Evolutionary conservation across 2,113 vertebrate species (phyloP).

Genomic region (Atrichornis clamosus): DNA sequence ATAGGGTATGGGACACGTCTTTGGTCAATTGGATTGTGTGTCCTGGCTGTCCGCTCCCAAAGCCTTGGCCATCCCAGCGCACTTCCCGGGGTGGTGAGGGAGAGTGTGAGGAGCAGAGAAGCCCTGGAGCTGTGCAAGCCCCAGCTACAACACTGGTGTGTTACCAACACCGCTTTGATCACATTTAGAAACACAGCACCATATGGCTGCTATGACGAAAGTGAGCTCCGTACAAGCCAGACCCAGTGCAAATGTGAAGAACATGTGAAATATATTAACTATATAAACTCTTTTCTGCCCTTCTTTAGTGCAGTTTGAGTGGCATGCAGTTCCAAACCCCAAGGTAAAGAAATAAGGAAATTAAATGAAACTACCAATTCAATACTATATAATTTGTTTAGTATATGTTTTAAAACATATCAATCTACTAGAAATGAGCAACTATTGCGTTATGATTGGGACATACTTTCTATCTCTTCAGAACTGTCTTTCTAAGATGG

Average conservation of each 20-base stretch:
- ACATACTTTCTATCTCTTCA: neutral
- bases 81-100: accelerated
- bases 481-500: neutral
- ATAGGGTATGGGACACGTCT: neutral
- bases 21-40: accelerated
- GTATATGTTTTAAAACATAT: neutral
- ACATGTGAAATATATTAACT: neutral
- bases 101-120: neutral
- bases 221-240: neutral
- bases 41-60: neutral
- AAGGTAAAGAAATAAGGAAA: neutral
- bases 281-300: neutral
- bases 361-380: neutral
- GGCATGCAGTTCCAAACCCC: neutral
- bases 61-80: neutral
- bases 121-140: neutral
- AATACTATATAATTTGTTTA: neutral
- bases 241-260: neutral
- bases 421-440: neutral
- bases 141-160: accelerated
- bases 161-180: neutral
- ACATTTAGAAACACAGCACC: neutral
- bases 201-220: neutral
- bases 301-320: neutral
- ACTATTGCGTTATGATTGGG: neutral